Percentiles rank a stretch among this genome's conserved stretches.
Evolutionary conservation across 2,113 vertebrate species (phyloP).

Genomic region (Stercorarius parasiticus): DNA sequence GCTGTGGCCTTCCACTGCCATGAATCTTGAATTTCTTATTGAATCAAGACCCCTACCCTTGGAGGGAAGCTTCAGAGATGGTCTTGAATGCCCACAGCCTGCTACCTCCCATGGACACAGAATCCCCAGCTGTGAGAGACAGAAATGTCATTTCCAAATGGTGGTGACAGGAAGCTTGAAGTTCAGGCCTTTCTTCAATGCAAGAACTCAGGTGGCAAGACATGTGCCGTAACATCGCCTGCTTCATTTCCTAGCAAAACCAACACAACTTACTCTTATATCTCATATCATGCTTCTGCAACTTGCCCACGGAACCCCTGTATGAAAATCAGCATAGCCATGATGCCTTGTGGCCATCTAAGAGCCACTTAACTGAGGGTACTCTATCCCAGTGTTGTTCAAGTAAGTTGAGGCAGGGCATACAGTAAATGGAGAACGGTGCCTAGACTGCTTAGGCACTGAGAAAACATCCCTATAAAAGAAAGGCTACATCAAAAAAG

Average conservation of each 20-base stretch:
- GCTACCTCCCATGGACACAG: background rate
- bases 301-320: accelerated
- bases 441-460: background rate
- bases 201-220: background rate
- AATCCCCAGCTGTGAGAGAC: background rate
- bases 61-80: background rate
- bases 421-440: background rate
- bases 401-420: background rate
- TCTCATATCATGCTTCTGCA: background rate
- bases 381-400: background rate
- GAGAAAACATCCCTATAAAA: background rate
- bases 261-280: background rate
- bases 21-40: background rate
- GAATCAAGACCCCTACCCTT: background rate
- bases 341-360: background rate
- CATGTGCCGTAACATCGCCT: no score
- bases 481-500: background rate
- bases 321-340: background rate
- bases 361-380: background rate
- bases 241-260: background rate
- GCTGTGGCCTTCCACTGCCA: background rate
- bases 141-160: background rate
- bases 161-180: background rate
- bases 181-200: background rate
- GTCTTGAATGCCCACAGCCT: background rate